A percentile compares a stretch with the other conserved stretches of the same genome.
Conservation (phyloP, 2,113 vertebrate species). For the Nanger granti region DNA sequence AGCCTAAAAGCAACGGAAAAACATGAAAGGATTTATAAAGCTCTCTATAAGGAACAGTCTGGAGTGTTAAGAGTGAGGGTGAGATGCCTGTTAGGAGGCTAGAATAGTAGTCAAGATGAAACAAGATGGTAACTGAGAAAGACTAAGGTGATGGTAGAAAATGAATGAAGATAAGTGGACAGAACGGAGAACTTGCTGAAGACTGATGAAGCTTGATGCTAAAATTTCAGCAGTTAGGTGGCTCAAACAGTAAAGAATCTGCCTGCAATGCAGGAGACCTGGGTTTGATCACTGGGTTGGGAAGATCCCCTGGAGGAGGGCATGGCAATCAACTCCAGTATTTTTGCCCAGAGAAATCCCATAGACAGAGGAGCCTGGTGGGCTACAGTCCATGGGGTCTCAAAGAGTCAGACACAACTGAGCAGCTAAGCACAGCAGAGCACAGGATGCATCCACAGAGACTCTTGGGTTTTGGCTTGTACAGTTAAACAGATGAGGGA, state of each 20-base stretch:
- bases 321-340: not conserved
- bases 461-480: not conserved
- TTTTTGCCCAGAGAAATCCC: not conserved
- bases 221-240: not conserved
- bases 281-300: not conserved
- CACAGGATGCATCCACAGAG: not conserved
- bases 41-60: not conserved
- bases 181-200: not conserved
- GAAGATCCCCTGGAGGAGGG: not conserved
- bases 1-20: not conserved
- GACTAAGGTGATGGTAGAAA: not conserved
- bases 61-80: not conserved
- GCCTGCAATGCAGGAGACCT: not conserved
- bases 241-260: not conserved
- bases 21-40: not conserved
- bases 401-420: not conserved
- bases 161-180: not conserved
- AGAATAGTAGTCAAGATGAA: not conserved
- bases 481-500: accelerated
- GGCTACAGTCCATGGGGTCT: not conserved
- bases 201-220: not conserved
- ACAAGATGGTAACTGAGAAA: not conserved
- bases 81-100: not conserved
- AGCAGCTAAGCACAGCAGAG: not conserved
- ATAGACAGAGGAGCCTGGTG: not conserved